These are phyloP conservation scores for Gryllus bimaculatus DNA, from an alignment of 1,140 invertebrate genomes.

Conservation along the genomic window DNA sequence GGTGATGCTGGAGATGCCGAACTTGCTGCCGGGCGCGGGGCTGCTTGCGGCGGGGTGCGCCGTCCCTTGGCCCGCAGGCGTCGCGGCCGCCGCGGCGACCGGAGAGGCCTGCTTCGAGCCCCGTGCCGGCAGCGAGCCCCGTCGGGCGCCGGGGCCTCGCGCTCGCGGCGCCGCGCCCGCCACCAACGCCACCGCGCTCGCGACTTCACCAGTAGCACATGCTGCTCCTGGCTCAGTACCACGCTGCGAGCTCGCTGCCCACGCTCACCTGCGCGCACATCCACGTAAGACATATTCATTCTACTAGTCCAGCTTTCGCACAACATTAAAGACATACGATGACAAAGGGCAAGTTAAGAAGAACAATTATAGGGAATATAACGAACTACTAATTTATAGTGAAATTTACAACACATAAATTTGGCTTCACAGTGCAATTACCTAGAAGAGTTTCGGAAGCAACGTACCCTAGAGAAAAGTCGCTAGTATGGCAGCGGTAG, in stretches of 20 bases:
- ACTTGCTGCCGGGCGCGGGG: slow-evolving; percentile 26
- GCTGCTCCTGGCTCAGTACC: slow-evolving; percentile 22
- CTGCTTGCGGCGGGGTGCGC: slow-evolving; percentile 19
- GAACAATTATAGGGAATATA: too few species aligned
- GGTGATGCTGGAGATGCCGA: slow-evolving; percentile 51
- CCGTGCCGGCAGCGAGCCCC: slow-evolving; percentile 32
- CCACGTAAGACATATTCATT: too few species aligned
- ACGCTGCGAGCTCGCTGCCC: slow-evolving; percentile 44
- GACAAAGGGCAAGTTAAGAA: too few species aligned
- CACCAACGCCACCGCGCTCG: slow-evolving; percentile 62
- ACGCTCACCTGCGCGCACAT: slow-evolving; percentile 35
- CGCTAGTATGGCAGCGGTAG: too few species aligned
- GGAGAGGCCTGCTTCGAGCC: slow-evolving; percentile 13
- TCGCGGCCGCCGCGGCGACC: slow-evolving; percentile 15
- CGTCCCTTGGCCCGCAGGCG: neutral
- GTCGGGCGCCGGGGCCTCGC: neutral
- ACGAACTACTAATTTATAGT: too few species aligned
- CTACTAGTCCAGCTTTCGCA: too few species aligned
- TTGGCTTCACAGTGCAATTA: too few species aligned
- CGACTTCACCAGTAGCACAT: slow-evolving; percentile 45
- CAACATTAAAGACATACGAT: too few species aligned
- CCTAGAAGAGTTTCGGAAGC: too few species aligned
- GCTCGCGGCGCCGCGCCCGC: slow-evolving; percentile 33
- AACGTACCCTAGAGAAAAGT: too few species aligned
- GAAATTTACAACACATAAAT: too few species aligned